Base-by-base conservation (phyloP, 2,888 invertebrate genomes). In the Tortrix viridana region DNA sequence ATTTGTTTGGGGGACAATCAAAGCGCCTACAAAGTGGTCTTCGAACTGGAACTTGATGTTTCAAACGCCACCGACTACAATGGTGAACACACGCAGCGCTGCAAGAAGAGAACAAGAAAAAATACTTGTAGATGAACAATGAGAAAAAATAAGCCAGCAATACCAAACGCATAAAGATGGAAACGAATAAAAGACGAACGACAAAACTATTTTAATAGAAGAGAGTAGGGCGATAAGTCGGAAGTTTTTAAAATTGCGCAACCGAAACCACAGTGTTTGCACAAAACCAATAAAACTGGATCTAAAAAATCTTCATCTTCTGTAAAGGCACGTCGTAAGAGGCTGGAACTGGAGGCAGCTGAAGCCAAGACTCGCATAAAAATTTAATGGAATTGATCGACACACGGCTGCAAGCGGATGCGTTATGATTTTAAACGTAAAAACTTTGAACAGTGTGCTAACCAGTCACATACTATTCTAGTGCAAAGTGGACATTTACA, bases 361-460 rank as follows among this genome's bases (percentile, higher is more conserved):
- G 56, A 50, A 32, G 62, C 43, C 5, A 63, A 60, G 23, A 60
- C 66, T 14, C 66, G 50, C n/a, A 63, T 66, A 32, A 47, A 63
- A 43, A n/a, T n/a, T n/a, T n/a, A n/a, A 63, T 63, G 60, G 56
- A 63, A 26, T 46, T 63, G 12, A 60, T 60, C 4, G 66, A 66
- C 20, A 66, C 56, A 43, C 23, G 53, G 18, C 23, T 66, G 19
- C 57, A 20, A 22, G 57, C 54, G 5, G 57, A 66, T 12, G 1
- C 48, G 23, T 14, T 6, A 47, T 22, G 20, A 20, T 22, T 47
- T 22, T 47, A 47, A n/a, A 22, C 47, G 47, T 22, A 47, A 47
- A 22, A 12, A 47, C 14, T 22, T 22, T 22, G 22, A 14, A 2
- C 12, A 47, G 14, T 14, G 20, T 22, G 22, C 16, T 5, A 7